Evolutionary conservation across 2,797 vertebrate species (phyloP), one percentile per base, ranked within the genome.

Genomic region (Artibeus jamaicensis): DNA sequence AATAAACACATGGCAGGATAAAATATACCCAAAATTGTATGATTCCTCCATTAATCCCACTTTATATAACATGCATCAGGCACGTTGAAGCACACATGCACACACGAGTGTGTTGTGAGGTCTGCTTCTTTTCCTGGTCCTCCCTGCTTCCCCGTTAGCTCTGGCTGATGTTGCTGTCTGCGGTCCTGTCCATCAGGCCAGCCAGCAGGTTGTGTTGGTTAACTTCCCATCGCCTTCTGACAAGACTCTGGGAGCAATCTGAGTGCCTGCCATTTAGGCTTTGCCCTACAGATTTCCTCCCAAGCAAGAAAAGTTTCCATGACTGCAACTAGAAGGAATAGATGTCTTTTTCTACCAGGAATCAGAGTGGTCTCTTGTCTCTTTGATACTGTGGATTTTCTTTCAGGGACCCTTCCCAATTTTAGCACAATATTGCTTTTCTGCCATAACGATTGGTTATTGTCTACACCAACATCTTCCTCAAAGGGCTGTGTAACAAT

Each of bases 311-410:
- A 92, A 96, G 88, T 21, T 87, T 97, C 88, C 88, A 93, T 97
- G 94, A 95, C 32, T 65, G 59, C 81, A 70, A n/a, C 93, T 34
- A 65, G 86, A 57, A 95, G 42, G 84, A 92, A 88, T 79, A 89
- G 79, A 92, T 95, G 92, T 93, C 76, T 93, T 93, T 94, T 86
- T 79, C 95, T 93, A 53, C 76, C 55, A 4, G 44, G 95, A 96
- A 83, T 98, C 93, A 97, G 94, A 96, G 76, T 44, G 29, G 59
- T 70, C 67, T 91, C 73, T 82, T 96, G 91, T 95, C 83, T 86
- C 88, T 79, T 90, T 94, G 94, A 95, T 94, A 94, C 34, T 84
- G 76, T 87, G 55, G 34, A 74, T 88, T 96, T 95, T 96, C 74
- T 93, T 96, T 89, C 86, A 87, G 88, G 34, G n/a, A 84, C n/a